Evolutionary conservation across 2,797 vertebrate genomes (phyloP).

Genomic region (Leptatherina wallacei): DNA sequence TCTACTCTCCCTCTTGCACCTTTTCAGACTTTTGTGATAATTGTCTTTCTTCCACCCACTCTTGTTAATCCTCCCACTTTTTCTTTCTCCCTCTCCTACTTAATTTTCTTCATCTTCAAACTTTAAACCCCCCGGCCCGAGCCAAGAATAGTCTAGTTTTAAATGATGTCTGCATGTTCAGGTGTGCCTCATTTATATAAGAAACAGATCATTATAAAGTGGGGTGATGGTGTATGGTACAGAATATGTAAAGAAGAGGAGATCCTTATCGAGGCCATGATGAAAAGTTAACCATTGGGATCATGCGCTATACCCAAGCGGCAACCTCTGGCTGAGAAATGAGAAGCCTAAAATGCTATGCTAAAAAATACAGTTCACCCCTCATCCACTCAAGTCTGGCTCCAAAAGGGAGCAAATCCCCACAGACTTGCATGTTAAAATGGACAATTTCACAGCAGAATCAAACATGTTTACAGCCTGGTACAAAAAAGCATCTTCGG

Average conservation of each 20-base stretch:
- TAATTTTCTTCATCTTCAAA: neutral
- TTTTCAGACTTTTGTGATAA: slow-evolving; percentile 18
- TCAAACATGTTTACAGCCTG: no score
- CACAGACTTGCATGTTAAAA: no score
- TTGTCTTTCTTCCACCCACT: slow-evolving; percentile 4
- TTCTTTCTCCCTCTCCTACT: neutral
- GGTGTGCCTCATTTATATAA: slow-evolving; percentile 34
- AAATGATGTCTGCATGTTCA: neutral
- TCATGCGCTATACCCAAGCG: no score
- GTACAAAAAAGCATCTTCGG: no score
- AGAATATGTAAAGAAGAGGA: neutral
- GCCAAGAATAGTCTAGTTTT: slow-evolving; percentile 2
- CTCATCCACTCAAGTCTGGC: no score
- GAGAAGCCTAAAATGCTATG: no score
- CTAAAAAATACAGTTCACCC: no score
- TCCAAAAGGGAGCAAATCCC: no score
- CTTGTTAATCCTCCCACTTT: slow-evolving; percentile 19
- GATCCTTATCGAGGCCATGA: neutral
- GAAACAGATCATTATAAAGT: slow-evolving; percentile 27
- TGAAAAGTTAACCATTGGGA: neutral
- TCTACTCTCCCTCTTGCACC: neutral
- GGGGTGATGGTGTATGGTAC: neutral
- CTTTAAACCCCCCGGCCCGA: slow-evolving; percentile 3
- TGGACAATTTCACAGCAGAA: no score
- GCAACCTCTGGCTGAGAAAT: no score